A percentile compares a stretch with the other conserved stretches of the same genome.
Conservation (phyloP, 2,113 vertebrate species). For the Noctilio leporinus region DNA sequence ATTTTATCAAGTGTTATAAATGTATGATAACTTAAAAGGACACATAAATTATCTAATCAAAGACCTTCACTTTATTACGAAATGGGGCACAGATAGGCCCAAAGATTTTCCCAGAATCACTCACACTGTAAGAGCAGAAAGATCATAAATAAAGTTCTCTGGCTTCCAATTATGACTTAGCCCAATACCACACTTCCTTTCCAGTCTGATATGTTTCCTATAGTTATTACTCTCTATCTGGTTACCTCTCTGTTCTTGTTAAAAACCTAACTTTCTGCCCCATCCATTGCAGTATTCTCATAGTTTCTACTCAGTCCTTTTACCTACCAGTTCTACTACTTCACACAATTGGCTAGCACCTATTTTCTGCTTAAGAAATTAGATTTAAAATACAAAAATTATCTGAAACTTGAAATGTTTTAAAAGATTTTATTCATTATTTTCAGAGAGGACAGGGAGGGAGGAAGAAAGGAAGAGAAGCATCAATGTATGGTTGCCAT, state of each 20-base stretch:
- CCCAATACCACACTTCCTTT: background rate
- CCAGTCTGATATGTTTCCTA: background rate
- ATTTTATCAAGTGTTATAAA: background rate
- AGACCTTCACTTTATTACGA: background rate
- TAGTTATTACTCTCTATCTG: background rate
- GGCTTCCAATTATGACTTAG: background rate
- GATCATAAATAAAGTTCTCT: background rate
- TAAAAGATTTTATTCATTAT: no score
- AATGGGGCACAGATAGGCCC: background rate
- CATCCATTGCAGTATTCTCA: background rate
- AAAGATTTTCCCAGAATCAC: background rate
- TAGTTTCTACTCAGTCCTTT: background rate
- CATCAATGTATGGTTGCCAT: no score
- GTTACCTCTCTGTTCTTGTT: background rate
- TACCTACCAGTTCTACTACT: background rate
- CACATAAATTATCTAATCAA: background rate
- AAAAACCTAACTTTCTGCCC: background rate
- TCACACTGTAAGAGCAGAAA: background rate
- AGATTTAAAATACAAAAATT: background rate
- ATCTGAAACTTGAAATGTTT: background rate
- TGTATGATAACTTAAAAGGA: background rate
- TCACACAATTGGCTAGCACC: background rate
- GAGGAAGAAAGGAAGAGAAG: no score
- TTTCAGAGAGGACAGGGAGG: no score
- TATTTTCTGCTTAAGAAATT: background rate